Evolutionary conservation across 2,888 invertebrate genomes (phyloP).

Genomic region (Lypha dubia): DNA sequence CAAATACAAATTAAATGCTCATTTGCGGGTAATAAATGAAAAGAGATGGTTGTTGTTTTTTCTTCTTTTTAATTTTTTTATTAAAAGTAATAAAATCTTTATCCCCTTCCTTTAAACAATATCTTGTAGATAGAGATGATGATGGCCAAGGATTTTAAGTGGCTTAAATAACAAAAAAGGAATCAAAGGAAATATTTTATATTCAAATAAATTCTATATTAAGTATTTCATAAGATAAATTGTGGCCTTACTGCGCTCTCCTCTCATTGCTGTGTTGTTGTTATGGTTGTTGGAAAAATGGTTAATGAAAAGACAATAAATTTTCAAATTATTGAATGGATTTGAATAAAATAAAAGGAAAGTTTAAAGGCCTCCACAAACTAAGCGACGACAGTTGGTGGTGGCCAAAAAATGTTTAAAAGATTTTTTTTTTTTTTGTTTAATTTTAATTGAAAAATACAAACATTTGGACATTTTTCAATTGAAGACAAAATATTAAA

Average conservation of each 20-base stretch:
- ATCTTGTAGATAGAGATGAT: neutral
- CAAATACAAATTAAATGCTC: constrained; percentile 68
- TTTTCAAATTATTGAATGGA: constrained; percentile 21
- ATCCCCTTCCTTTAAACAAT: neutral
- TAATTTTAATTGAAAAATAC: constrained; percentile 45
- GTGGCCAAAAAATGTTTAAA: too few relatives aligned
- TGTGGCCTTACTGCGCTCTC: neutral
- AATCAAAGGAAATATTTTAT: constrained; percentile 32
- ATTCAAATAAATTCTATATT: constrained; percentile 48
- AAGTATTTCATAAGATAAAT: constrained; percentile 36
- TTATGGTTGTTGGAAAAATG: neutral
- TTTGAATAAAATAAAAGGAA: neutral
- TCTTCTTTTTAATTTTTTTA: constrained; percentile 44
- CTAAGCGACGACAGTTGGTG: neutral
- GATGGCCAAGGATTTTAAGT: neutral
- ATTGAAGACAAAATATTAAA: neutral
- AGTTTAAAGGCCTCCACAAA: neutral
- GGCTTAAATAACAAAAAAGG: neutral
- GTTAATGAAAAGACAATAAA: constrained; percentile 31
- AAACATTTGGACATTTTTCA: neutral
- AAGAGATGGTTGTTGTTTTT: constrained; percentile 40
- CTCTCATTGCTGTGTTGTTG: too few relatives aligned
- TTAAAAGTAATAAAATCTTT: constrained; percentile 45
- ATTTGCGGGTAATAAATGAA: constrained; percentile 68
- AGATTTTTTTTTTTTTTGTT: constrained; percentile 1